Evolutionary conservation across 2,113 vertebrate genomes (phyloP).

Genomic region (Phylloscopus trochilus): DNA sequence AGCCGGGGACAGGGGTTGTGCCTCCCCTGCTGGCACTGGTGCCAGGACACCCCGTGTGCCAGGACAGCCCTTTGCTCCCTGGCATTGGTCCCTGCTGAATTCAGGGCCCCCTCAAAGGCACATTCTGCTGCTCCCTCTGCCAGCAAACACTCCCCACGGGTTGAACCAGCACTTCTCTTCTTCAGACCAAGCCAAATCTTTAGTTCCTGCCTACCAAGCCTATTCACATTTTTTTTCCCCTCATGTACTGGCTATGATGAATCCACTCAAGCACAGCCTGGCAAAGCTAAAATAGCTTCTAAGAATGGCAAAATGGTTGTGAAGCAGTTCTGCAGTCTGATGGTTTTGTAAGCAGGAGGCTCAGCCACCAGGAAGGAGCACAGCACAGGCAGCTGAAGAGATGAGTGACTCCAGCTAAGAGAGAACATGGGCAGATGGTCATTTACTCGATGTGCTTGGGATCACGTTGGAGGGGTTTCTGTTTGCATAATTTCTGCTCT

Average conservation of each 20-base stretch:
- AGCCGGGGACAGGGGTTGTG: fast-evolving
- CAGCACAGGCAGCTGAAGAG: not conserved
- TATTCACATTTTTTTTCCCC: not conserved
- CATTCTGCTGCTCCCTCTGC: not conserved
- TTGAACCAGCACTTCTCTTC: fast-evolving
- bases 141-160: not conserved
- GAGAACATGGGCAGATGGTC: not conserved
- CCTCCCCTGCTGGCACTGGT: fast-evolving
- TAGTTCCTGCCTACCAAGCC: not conserved
- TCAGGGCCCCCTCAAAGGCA: not conserved
- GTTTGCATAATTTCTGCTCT: not conserved
- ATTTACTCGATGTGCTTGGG: not conserved
- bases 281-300: not conserved
- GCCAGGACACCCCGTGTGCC: not conserved
- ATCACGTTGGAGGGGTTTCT: not conserved
- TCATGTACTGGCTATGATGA: not conserved
- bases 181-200: not conserved
- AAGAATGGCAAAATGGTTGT: not conserved
- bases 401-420: not conserved
- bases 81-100: not conserved
- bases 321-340: not conserved
- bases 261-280: not conserved
- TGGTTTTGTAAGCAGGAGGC: not conserved
- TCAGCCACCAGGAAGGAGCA: not conserved
- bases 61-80: not conserved